Base-by-base conservation (phyloP, 2,888 invertebrate species). In the Acleris holmiana region DNA sequence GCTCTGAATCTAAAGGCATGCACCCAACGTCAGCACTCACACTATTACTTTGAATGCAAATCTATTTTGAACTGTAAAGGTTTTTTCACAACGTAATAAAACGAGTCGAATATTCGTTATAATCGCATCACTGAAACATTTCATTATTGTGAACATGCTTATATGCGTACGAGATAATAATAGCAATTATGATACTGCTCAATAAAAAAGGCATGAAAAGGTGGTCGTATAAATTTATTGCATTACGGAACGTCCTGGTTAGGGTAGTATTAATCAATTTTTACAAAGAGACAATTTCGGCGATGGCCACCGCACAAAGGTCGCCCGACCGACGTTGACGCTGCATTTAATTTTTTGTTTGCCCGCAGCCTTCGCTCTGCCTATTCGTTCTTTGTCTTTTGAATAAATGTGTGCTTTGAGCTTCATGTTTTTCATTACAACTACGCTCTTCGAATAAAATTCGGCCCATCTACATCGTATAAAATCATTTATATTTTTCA, bases 201-300 rank as follows among this genome's bases (percentile, higher is more conserved):
- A 55, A 25, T 55, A 50, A 54, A 49, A 23, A 53, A 40, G 7
- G 19, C 53, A 23, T 41, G 13, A 51, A 41, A 25, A 23, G 44
- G 44, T 18, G 18, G 48, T 60, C 49, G 49, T 50, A 49, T 55
- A 55, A 50, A 60, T 59, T 84, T 83, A 85, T 79, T 78, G 79
- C 79, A 79, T 79, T 76, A 77, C 75, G 80, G 41, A 76, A 79
- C 77, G 54, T 55, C 35, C 60, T 44, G 77, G 79, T 77, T 74
- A 79, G 83, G 82, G 82, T 83, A 83, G 84, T 86, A 88, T 88
- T 88, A 88, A 89, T 89, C 85, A 89, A 87, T 88, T 89, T 89
- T 86, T 84, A 85, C 85, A 84, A 76, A 82, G 80, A 79, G 81
- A 80, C 82, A 80, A 84, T 87, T 88, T 84, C 73, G 79, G 80